Evolutionary conservation across 1,140 invertebrate genomes (phyloP), one percentile per base, ranked within the genome.

Genomic region (Euwallacea fornicatus): DNA sequence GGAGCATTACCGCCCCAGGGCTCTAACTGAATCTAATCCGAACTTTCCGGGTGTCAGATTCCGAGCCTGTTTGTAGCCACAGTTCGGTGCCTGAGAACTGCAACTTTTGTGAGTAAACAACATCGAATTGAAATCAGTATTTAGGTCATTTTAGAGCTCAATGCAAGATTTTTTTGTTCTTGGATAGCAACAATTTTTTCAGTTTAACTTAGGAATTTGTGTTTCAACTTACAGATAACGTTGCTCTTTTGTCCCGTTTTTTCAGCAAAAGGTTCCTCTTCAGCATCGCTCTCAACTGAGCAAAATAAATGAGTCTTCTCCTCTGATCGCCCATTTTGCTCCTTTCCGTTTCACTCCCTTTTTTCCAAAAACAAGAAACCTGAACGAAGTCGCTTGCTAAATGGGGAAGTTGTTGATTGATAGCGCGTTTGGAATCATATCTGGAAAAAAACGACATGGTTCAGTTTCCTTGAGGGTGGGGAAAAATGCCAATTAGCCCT

Each of bases 241-340:
- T 90, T 83, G 90, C 90, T 77, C 89, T 84, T 73, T 88, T 90
- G 71, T 91, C 88, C 58, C 89, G 82, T 79, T 89, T 90, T 81
- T 91, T 91, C 53, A 91, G 83, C 71, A 90, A 83, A 73, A 90
- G 82, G 82, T 90, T 91, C 73, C 89, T 84, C 73, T 88, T 84
- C 75, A 90, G 83, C 83, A 89, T 90, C 42, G 90, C 89, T 82
- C 87, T 86, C 66, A 91, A 81, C 77, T 90, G 89, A 67, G 85
- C 85, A 79, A 84, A 85, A 78, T 85, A 87, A 42, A 82, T 78
- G 4, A 83, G 82, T 75, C 67, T 65, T 55, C 80, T 79, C 42
- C 70, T 66, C 66, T 62, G 58, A 43, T 76, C 67, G 21, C 71
- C 73, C 77, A 78, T 78, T 74, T 72, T 66, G 4, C 60, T 33